Conservation (phyloP, 1,140 invertebrate species). For the Diorhabda carinulata region DNA sequence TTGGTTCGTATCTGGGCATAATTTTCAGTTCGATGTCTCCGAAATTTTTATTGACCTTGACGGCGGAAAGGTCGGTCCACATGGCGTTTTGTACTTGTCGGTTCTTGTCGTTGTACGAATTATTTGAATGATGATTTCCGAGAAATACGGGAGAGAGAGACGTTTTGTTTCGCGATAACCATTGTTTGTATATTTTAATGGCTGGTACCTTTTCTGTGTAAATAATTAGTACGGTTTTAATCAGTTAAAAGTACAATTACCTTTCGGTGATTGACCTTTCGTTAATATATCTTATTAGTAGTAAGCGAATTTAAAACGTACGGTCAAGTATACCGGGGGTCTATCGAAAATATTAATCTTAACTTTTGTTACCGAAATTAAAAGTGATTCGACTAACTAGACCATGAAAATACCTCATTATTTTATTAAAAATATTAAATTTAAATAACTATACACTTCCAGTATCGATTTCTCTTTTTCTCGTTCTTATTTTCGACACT, state of each 20-base stretch:
- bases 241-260: neutral
- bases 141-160: neutral
- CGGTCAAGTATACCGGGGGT: too few relatives aligned
- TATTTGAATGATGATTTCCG: neutral
- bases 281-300: too few relatives aligned
- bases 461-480: too few relatives aligned
- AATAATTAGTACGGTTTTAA: neutral
- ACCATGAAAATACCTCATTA: too few relatives aligned
- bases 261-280: neutral
- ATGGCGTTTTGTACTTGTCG: constrained; percentile 1
- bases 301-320: too few relatives aligned
- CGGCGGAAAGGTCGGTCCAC: constrained; percentile 6
- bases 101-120: neutral
- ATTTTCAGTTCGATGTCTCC: constrained; percentile 17
- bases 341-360: too few relatives aligned
- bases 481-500: too few relatives aligned
- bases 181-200: constrained; percentile 15
- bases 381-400: too few relatives aligned
- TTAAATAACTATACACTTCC: too few relatives aligned
- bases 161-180: neutral
- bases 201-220: neutral
- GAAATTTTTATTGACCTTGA: constrained; percentile 14
- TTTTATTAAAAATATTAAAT: too few relatives aligned
- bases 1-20: constrained; percentile 4
- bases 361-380: too few relatives aligned